A percentile compares a stretch with the other conserved stretches of the same genome.
Conservation (phyloP, 2,888 invertebrate species). For the Steinernema hermaphroditum region DNA sequence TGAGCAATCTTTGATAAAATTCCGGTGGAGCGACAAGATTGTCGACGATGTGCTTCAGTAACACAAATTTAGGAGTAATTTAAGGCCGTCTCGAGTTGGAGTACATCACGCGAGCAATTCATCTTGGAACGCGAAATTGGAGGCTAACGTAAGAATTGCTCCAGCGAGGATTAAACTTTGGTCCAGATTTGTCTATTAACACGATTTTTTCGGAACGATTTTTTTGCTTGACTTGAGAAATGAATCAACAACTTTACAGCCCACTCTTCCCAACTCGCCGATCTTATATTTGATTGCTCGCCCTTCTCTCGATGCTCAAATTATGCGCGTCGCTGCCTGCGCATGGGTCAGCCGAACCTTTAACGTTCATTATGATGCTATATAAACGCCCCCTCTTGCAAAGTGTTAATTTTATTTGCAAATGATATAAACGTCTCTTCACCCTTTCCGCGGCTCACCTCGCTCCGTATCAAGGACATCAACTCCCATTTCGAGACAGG, state of each 20-base stretch:
- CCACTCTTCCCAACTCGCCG: no score
- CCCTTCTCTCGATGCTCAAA: no score
- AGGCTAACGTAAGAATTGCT: background rate
- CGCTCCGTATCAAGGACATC: background rate
- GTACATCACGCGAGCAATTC: constrained; percentile 5
- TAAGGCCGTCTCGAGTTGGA: constrained; percentile 1
- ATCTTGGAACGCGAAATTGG: background rate
- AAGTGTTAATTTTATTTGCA: no score
- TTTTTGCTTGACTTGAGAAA: constrained; percentile 15
- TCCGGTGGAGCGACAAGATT: no score
- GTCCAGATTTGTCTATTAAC: constrained; percentile 1
- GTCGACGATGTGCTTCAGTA: no score
- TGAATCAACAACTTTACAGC: background rate
- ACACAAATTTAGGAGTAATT: background rate
- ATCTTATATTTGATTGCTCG: no score
- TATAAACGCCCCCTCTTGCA: no score
- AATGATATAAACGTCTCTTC: no score
- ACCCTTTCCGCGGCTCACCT: background rate
- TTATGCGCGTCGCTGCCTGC: no score
- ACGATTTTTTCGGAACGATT: background rate
- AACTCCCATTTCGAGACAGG: background rate
- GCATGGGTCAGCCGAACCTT: no score
- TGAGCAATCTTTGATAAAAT: no score
- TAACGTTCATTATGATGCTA: no score
- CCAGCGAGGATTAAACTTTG: constrained; percentile 2